A percentile compares a stretch with the other conserved stretches of the same genome.
Conservation (phyloP, 2,113 vertebrate genomes). For the Apteryx owenii region DNA sequence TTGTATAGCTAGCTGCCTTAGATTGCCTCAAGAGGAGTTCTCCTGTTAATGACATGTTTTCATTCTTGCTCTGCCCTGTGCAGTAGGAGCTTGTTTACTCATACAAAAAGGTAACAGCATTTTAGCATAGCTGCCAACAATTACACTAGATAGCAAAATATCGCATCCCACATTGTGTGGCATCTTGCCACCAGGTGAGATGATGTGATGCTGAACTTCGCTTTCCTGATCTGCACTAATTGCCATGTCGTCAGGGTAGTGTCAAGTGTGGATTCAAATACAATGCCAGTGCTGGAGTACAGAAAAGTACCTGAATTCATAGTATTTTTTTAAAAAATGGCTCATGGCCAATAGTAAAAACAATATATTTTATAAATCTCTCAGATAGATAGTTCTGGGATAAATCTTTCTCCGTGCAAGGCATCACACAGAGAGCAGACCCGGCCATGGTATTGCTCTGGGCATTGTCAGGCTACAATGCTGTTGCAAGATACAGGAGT, state of each 20-base stretch:
- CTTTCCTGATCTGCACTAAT: neutral
- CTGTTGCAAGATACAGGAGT: neutral
- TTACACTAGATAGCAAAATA: neutral
- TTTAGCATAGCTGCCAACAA: neutral
- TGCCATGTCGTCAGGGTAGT: neutral
- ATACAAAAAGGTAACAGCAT: neutral
- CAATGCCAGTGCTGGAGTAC: neutral
- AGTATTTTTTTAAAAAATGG: neutral
- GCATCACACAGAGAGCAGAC: neutral
- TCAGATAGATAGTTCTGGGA: neutral
- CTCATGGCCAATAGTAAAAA: neutral
- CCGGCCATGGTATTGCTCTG: fast-evolving
- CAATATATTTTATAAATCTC: neutral
- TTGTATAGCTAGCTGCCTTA: neutral
- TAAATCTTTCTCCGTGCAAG: neutral
- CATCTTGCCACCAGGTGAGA: neutral
- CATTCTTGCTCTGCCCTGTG: neutral
- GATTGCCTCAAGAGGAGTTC: neutral
- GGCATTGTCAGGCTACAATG: neutral
- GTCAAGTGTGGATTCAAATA: neutral
- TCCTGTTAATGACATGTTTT: neutral
- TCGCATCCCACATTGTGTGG: neutral
- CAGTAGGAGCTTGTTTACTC: neutral
- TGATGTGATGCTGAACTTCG: neutral
- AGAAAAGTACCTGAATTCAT: neutral